phyloP scores from a whole-genome alignment of 2,797 vertebrate species.

The Podarcis siculus region DNA sequence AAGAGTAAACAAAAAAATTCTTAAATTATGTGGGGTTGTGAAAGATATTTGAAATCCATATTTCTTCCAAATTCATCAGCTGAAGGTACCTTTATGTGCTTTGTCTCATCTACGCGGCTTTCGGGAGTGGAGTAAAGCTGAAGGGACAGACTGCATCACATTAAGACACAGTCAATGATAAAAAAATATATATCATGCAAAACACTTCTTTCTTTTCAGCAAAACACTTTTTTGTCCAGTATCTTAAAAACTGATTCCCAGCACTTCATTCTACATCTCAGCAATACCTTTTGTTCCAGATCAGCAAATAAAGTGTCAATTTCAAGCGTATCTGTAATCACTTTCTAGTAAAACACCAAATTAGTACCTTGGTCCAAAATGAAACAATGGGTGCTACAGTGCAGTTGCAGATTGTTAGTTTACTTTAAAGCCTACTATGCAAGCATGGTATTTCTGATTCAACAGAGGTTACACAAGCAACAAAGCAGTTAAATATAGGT shows the following conservation, averaged over 20 bases:
- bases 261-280: slow-evolving; percentile 35
- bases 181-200: not conserved
- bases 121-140: not conserved
- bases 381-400: slow-evolving; percentile 68
- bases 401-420: slow-evolving; percentile 65
- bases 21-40: not conserved
- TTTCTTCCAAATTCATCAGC: not conserved
- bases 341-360: slow-evolving; percentile 50
- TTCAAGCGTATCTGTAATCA: slow-evolving; percentile 61
- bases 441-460: slow-evolving; percentile 78
- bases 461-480: slow-evolving; percentile 78
- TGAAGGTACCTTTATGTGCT: not conserved
- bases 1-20: not conserved
- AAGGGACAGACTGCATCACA: not conserved
- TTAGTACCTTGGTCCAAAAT: slow-evolving; percentile 42
- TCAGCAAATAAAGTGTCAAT: slow-evolving; percentile 51
- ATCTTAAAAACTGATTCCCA: slow-evolving; percentile 26
- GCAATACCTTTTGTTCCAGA: slow-evolving; percentile 24
- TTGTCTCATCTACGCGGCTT: not conserved
- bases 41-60: not conserved
- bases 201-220: not conserved
- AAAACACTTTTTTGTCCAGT: not conserved
- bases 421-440: slow-evolving; percentile 73
- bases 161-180: not conserved
- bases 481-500: slow-evolving; percentile 86